Evolutionary conservation across 37 sponge, comb jelly and placozoan genomes (phyloP).

Genomic region (Spongilla lacustris): DNA sequence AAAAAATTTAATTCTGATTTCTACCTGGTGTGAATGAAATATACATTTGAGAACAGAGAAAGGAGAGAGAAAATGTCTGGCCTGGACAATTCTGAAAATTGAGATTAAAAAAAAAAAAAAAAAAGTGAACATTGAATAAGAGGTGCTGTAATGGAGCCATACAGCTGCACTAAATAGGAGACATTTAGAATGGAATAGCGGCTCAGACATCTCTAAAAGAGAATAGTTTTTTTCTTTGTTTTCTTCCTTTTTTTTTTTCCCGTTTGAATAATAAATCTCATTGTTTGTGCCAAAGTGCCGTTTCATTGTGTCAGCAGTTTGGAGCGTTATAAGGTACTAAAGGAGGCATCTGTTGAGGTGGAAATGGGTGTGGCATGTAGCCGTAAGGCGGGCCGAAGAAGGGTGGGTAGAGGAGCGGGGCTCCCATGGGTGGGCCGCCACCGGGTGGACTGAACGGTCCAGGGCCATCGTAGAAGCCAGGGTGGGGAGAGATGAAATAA

Average conservation of each 20-base stretch:
- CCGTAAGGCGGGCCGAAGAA: constrained; percentile 36
- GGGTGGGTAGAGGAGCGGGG: constrained; percentile 35
- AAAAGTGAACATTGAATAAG: not conserved
- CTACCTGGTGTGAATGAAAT: constrained; percentile 4
- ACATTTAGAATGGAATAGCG: not conserved
- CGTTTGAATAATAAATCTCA: not conserved
- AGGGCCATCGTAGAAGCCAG: constrained; percentile 32
- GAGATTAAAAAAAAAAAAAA: not conserved
- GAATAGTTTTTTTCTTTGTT: not conserved
- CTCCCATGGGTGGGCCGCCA: constrained; percentile 30
- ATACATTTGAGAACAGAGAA: not conserved
- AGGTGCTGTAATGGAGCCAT: not conserved
- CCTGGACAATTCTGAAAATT: not conserved
- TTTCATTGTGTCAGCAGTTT: constrained; percentile 11
- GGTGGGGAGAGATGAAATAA: constrained; percentile 37
- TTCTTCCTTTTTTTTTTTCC: not conserved
- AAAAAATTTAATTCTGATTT: not conserved
- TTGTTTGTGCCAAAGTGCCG: not conserved
- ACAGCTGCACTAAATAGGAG: not conserved
- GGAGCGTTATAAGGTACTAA: constrained; percentile 54
- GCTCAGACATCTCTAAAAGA: not conserved
- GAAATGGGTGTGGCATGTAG: constrained; percentile 9
- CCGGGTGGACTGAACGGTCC: constrained; percentile 45
- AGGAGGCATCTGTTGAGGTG: constrained; percentile 36
- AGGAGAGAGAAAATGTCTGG: constrained; percentile 8